Evolutionary conservation across 2,888 invertebrate species (phyloP), one percentile per base, ranked within the genome.

Genomic region (Melinopterus prodromus): DNA sequence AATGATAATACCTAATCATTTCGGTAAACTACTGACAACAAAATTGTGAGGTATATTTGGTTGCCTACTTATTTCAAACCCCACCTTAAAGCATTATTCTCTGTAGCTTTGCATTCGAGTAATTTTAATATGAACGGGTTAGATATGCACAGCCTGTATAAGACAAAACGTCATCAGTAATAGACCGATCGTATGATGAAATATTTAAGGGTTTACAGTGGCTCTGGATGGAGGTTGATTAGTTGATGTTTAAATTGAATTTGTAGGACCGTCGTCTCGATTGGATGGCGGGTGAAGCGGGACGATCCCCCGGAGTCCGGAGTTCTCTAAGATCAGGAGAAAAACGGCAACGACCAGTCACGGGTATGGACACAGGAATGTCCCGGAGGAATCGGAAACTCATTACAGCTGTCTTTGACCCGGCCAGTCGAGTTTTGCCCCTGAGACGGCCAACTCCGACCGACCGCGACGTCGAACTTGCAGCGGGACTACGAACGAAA

Each of bases 401-500:
- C 89, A 89, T 89, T 89, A 89, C 88, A 86, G 87, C 86, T 87
- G 88, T 87, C 88, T 89, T 89, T 89, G 89, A 88, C 88, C 88
- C 86, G 85, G 83, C 84, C 86, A 86, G 85, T 86, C 86, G 86
- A 85, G 85, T 84, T 84, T 53, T 53, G 53, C 53, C 53, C 53
- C 53, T 53, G 74, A 78, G 78, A 83, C 83, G 84, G 12, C 53
- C 53, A 12, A 53, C 53, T 53, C 53, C 53, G 26, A 53, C 53
- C 53, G 53, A 53, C 53, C 53, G 53, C 53, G 53, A 53, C 53
- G 53, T 12, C 53, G 12, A 53, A 53, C 53, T 53, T 53, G 2
- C 53, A 53, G 1, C 53, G 71, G 15, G 71, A 71, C 26, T 9
- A 16, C 16, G 71, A 71, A 71, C 12, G 16, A 5, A 71, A 71